These are phyloP conservation scores for Irena cyanogastra DNA, from an alignment of 2,113 vertebrate species.

Conservation along the genomic window DNA sequence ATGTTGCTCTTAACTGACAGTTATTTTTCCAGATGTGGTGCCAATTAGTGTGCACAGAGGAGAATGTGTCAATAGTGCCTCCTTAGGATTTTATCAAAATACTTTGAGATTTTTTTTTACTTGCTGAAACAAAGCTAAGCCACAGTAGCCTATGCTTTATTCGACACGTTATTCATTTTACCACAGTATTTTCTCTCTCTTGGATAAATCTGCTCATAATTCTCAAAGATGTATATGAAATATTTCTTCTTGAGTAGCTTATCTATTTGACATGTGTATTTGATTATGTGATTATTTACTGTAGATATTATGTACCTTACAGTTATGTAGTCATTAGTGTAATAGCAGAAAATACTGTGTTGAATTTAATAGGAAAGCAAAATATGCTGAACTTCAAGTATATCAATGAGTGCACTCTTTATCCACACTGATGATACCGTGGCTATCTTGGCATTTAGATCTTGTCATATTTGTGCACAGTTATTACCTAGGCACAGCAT, in stretches of 20 bases:
- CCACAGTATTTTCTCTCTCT: neutral
- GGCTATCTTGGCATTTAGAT: neutral
- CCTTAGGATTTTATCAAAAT: neutral
- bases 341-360: neutral
- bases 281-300: neutral
- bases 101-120: neutral
- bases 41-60: neutral
- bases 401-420: neutral
- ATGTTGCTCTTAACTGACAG: neutral
- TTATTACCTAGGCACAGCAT: neutral
- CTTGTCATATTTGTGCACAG: neutral
- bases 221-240: neutral
- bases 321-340: neutral
- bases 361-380: neutral
- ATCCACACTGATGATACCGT: neutral
- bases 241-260: neutral
- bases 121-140: neutral
- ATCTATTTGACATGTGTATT: neutral
- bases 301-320: neutral
- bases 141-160: neutral
- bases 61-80: neutral
- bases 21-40: neutral
- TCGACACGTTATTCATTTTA: neutral
- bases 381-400: neutral
- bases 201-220: neutral